A percentile compares a stretch with the other conserved stretches of the same genome.
These are phyloP conservation scores for Drosophila mojavensis DNA, from an alignment of 1,140 invertebrate species.

Conservation along the genomic window DNA sequence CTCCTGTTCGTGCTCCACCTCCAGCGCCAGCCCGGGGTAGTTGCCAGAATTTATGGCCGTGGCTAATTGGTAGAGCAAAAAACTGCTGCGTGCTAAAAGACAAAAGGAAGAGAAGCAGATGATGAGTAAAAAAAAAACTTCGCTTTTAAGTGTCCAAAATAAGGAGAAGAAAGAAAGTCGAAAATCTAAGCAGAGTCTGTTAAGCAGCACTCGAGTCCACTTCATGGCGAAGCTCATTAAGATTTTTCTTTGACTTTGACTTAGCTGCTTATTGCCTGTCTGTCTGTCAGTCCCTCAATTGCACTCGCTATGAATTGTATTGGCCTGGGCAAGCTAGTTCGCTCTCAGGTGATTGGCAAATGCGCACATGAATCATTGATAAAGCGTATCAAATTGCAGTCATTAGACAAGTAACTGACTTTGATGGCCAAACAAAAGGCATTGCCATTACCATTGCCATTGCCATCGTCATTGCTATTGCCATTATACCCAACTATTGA, in stretches of 20 bases:
- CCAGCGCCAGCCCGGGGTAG: slow-evolving; percentile 23
- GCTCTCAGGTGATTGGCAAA: slow-evolving; percentile 56
- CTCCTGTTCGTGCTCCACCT: slow-evolving; percentile 31
- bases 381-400: slow-evolving; percentile 74
- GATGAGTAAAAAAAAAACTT: slow-evolving; percentile 22
- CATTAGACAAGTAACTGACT: slow-evolving; percentile 70
- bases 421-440: slow-evolving; percentile 52
- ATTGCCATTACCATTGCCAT: slow-evolving; percentile 1
- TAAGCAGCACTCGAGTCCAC: slow-evolving; percentile 6
- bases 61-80: slow-evolving; percentile 78
- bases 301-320: slow-evolving; percentile 45
- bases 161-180: slow-evolving; percentile 44
- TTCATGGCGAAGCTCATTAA: not conserved
- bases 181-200: slow-evolving; percentile 4
- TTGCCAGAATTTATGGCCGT: slow-evolving; percentile 71
- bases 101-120: slow-evolving; percentile 13
- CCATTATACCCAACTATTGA: slow-evolving; percentile 43
- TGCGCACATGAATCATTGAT: slow-evolving; percentile 76
- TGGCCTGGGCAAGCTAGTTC: not conserved
- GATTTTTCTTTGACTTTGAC: slow-evolving; percentile 28
- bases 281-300: slow-evolving; percentile 53
- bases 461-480: slow-evolving; percentile 21
- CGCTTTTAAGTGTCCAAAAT: slow-evolving; percentile 49
- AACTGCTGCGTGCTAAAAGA: slow-evolving; percentile 58
- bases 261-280: slow-evolving; percentile 52